Evolutionary conservation across 2,888 invertebrate genomes (phyloP), one percentile per base, ranked within the genome.

Genomic region (Andrena dorsata): DNA sequence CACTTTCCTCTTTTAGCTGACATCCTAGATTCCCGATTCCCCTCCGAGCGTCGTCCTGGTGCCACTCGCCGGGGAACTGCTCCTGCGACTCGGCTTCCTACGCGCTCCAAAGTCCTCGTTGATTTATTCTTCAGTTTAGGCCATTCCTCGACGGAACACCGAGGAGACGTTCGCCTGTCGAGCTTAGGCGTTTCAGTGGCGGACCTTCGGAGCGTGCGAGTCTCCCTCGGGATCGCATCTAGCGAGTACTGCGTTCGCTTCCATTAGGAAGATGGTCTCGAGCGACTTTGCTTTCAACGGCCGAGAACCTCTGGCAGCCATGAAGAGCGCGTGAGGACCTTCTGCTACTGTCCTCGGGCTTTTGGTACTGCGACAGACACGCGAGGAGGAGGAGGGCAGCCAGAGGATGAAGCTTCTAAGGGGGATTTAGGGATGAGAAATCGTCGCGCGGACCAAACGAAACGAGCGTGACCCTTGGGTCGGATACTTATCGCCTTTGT

Each of bases 1-100:
- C 80, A 80, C 30, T 47, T 65, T 28, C 41, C 69, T 66, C 74
- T 16, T 47, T 32, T n/a, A 47, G 35, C 30, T 41, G 72, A 20
- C 74, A 56, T 68, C 61, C 53, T 63, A 16, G 41, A 41, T 41
- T 41, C 16, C 4, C 5, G 41, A 16, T 16, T 41, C 1, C 16
- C 16, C 16, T 41, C 4, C 41, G 13, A 13, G 4, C 35, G 49
- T 35, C 20, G 13, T 20, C 16, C 30, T 30, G 30, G 20, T 13
- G 10, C 56, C 56, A 10, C 23, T 56, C 23, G 26, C 51, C 8
- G 26, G 20, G 3, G 8, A 1, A 56, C 26, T 56, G 1, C 23
- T 56, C 7, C 20, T 1, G 56, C 26, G 26, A 8, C 23, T 56
- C 10, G 2, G 23, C 20, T 23, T 56, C 8, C 20, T 10, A 26